These are phyloP conservation scores for Acanthisitta chloris DNA, from an alignment of 2,113 vertebrate species.

Conservation along the genomic window DNA sequence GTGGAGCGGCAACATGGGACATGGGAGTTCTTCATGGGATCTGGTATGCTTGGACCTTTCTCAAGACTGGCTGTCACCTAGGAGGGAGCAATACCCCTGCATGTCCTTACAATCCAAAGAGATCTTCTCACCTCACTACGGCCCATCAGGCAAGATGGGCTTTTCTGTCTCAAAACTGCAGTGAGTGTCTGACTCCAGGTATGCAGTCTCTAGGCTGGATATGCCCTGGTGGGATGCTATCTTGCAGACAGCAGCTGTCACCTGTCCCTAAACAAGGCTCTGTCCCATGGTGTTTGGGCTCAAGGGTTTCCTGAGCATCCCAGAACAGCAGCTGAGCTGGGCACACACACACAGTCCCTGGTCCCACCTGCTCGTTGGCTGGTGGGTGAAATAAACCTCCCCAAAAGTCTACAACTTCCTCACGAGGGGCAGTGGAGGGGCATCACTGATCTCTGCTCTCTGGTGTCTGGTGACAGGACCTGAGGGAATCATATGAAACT, in stretches of 20 bases:
- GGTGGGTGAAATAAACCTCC: not conserved
- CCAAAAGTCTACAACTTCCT: not conserved
- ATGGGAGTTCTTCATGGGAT: not conserved
- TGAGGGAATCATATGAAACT: not conserved
- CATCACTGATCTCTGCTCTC: not conserved
- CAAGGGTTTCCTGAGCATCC: not conserved
- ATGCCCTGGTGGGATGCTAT: not conserved
- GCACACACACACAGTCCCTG: rapidly evolving
- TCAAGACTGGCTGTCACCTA: not conserved
- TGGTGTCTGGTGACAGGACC: not conserved
- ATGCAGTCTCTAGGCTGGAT: not conserved
- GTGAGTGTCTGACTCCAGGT: rapidly evolving
- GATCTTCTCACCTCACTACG: not conserved
- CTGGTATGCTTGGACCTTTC: not conserved
- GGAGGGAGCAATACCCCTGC: not conserved
- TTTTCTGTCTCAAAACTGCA: not conserved
- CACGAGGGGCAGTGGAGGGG: not conserved
- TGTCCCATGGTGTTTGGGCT: not conserved
- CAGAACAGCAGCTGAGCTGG: not conserved
- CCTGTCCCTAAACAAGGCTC: not conserved
- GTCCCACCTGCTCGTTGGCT: not conserved
- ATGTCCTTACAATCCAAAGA: not conserved
- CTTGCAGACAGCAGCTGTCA: not conserved
- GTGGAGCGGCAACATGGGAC: not conserved
- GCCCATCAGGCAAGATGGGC: not conserved